A percentile compares a stretch with the other conserved stretches of the same genome.
These are phyloP conservation scores for Musca domestica DNA, from an alignment of 1,140 invertebrate species.

Conservation along the genomic window DNA sequence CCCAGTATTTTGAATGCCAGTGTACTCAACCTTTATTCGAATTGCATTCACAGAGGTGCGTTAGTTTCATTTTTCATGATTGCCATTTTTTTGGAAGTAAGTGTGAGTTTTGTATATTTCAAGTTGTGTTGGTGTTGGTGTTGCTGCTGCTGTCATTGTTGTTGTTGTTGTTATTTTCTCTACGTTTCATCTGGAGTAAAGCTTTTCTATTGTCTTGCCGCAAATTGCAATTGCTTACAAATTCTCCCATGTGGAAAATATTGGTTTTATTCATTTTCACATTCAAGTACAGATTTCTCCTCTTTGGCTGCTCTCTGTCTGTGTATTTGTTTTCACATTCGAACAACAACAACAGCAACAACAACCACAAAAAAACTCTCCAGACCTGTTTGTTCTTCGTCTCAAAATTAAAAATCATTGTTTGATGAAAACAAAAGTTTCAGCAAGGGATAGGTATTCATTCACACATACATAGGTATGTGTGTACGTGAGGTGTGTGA, in stretches of 20 bases:
- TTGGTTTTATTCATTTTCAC: conserved; percentile 5
- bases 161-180: conserved; percentile 20
- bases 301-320: too few relatives aligned
- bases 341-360: neutral
- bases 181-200: neutral
- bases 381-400: neutral
- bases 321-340: neutral
- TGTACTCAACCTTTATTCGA: too few relatives aligned
- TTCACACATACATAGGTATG: too few relatives aligned
- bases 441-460: neutral
- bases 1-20: too few relatives aligned
- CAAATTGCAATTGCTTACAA: conserved; percentile 24
- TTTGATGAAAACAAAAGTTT: neutral
- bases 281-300: too few relatives aligned
- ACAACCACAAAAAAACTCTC: too few relatives aligned
- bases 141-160: too few relatives aligned
- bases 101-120: conserved; percentile 3
- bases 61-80: neutral
- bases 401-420: conserved; percentile 9
- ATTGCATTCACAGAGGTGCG: too few relatives aligned
- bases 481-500: too few relatives aligned
- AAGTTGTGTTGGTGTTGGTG: too few relatives aligned
- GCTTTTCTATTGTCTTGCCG: neutral
- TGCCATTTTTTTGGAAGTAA: neutral
- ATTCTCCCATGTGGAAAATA: conserved; percentile 24